Conservation (phyloP, 2,797 vertebrate genomes). For the Pteronotus mesoamericanus region DNA sequence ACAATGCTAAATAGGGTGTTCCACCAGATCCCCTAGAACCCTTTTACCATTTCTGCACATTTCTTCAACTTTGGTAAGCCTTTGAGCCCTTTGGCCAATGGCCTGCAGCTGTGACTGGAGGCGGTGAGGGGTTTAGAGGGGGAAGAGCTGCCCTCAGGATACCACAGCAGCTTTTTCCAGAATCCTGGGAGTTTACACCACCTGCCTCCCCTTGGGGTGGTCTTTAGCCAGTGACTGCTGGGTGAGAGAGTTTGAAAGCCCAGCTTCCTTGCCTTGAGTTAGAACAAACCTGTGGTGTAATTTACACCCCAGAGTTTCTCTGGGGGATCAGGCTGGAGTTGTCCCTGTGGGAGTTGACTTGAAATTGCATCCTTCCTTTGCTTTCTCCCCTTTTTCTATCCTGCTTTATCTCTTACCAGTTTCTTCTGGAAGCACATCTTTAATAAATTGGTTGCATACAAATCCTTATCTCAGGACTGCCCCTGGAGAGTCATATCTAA, state of each 20-base stretch:
- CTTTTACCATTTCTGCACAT: background rate
- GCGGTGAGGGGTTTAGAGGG: background rate
- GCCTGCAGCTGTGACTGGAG: background rate
- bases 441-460: background rate
- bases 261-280: background rate
- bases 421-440: background rate
- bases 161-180: background rate
- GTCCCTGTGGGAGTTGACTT: fast-evolving
- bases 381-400: background rate
- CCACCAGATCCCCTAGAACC: too few species aligned
- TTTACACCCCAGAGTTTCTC: background rate
- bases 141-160: background rate
- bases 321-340: background rate
- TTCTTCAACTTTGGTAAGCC: background rate
- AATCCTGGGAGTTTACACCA: background rate
- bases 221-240: background rate
- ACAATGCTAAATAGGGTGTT: background rate
- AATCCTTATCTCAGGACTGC: background rate
- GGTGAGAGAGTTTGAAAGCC: background rate
- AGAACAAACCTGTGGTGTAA: background rate
- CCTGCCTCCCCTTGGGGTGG: background rate
- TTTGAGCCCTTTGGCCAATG: background rate
- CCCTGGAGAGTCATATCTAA: background rate
- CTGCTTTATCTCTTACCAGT: background rate
- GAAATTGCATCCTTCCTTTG: background rate